phyloP scores from a whole-genome alignment of 1,140 invertebrate species.

The Neodiprion pinetum region DNA sequence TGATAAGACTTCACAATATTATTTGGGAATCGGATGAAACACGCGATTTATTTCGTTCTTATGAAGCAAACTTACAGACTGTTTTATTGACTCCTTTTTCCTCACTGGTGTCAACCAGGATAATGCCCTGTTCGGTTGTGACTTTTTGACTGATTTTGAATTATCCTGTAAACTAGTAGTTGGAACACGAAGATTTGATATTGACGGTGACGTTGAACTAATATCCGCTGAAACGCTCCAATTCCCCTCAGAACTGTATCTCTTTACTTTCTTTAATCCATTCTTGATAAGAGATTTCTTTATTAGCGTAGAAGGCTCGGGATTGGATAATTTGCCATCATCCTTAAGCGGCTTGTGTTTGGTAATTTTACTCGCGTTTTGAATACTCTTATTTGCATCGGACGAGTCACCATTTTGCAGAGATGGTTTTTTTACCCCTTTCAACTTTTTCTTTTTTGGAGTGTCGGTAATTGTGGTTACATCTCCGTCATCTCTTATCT shows the following conservation, averaged over 20 bases:
- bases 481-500: conserved; percentile 14
- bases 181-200: background rate
- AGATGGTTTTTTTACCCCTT: conserved; percentile 9
- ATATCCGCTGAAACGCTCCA: conserved; percentile 22
- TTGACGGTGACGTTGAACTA: background rate
- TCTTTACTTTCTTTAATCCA: conserved; percentile 15
- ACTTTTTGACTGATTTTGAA: background rate
- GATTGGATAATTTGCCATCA: background rate
- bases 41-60: too few species aligned
- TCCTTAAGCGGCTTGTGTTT: conserved; percentile 30
- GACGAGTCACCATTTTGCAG: conserved; percentile 1
- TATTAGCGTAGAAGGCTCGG: background rate
- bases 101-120: too few species aligned
- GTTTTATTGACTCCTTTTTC: background rate
- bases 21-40: too few species aligned
- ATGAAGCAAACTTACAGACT: conserved; percentile 5
- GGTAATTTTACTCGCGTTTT: conserved; percentile 30
- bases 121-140: background rate
- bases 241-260: background rate
- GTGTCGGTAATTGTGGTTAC: background rate
- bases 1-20: too few species aligned
- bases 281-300: background rate
- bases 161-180: background rate
- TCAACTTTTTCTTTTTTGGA: conserved; percentile 28
- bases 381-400: conserved; percentile 11